A percentile compares a stretch with the other conserved stretches of the same genome.
phyloP scores from a whole-genome alignment of 1,140 invertebrate genomes.

The Aphelenchoides besseyi region DNA sequence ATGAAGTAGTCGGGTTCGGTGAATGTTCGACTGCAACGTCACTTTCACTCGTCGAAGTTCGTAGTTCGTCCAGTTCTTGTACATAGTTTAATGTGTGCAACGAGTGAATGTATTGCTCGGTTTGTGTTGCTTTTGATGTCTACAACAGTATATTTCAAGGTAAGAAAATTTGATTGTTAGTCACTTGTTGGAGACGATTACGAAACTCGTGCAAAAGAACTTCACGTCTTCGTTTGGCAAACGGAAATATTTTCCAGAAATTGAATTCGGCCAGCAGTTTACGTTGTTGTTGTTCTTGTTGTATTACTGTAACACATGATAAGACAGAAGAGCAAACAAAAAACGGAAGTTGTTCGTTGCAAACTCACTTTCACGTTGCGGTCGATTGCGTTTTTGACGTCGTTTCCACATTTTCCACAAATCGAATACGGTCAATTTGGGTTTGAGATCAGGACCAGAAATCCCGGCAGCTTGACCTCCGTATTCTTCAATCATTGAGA shows the following conservation, averaged over 20 bases:
- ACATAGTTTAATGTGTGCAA: slow-evolving; percentile 20
- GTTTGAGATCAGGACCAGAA: slow-evolving; percentile 43
- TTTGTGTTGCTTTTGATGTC: slow-evolving; percentile 41
- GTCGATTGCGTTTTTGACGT: slow-evolving; percentile 15
- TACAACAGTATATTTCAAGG: slow-evolving; percentile 20
- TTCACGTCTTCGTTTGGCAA: slow-evolving; percentile 45
- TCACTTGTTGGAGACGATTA: slow-evolving; percentile 40
- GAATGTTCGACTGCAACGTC: slow-evolving; percentile 14
- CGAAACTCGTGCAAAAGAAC: slow-evolving; percentile 37
- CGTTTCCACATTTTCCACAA: slow-evolving; percentile 51
- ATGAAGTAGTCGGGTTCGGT: slow-evolving; percentile 23
- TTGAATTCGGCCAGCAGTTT: slow-evolving; percentile 30
- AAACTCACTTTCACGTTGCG: background rate
- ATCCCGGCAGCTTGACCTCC: slow-evolving; percentile 31
- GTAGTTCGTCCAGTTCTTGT: slow-evolving; percentile 37
- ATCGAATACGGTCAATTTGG: slow-evolving; percentile 44
- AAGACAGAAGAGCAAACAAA: no score
- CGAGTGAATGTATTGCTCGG: slow-evolving; percentile 18
- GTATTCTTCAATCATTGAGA: slow-evolving; percentile 59
- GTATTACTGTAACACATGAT: background rate
- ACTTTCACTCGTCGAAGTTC: slow-evolving; percentile 24
- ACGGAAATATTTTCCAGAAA: slow-evolving; percentile 49
- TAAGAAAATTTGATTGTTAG: background rate
- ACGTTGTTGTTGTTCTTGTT: slow-evolving; percentile 17
- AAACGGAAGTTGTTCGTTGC: background rate